These are phyloP conservation scores for Sturmia bella DNA, from an alignment of 2,888 invertebrate genomes.

Conservation along the genomic window DNA sequence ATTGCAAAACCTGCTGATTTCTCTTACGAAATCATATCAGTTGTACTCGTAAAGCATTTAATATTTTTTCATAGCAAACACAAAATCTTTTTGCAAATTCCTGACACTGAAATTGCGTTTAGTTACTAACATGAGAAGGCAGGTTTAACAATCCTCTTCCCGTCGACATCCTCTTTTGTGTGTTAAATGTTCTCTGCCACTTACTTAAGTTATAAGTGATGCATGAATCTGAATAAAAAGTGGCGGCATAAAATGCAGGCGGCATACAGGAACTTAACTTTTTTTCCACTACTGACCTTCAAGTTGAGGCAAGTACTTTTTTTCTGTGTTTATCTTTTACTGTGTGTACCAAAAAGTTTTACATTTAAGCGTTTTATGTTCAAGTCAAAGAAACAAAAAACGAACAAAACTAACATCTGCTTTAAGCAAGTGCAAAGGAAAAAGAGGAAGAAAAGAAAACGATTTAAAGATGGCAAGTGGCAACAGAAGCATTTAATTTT, in stretches of 20 bases:
- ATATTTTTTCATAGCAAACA: neutral
- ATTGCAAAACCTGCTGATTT: too few species aligned
- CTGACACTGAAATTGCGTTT: conserved; percentile 32
- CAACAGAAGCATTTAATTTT: neutral
- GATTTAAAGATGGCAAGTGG: neutral
- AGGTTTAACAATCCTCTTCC: neutral
- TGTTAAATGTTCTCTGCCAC: neutral
- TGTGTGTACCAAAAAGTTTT: neutral
- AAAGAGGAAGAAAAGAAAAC: neutral
- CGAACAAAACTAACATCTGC: too few species aligned
- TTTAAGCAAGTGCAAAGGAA: neutral
- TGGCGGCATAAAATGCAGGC: neutral
- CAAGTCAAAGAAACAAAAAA: too few species aligned
- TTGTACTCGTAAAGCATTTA: conserved; percentile 5
- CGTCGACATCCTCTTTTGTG: conserved; percentile 1
- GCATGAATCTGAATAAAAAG: neutral
- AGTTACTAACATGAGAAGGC: neutral
- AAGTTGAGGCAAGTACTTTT: conserved; percentile 3
- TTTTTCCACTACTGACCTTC: conserved; percentile 44
- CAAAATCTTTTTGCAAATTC: conserved; percentile 34
- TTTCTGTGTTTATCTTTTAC: neutral
- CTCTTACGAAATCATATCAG: conserved; percentile 20
- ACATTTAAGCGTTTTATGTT: conserved; percentile 6
- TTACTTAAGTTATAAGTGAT: conserved; percentile 14
- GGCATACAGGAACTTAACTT: conserved; percentile 25